Evolutionary conservation across 2,797 vertebrate species (phyloP), one percentile per base, ranked within the genome.

Genomic region (Odontamblyopus rebecca): DNA sequence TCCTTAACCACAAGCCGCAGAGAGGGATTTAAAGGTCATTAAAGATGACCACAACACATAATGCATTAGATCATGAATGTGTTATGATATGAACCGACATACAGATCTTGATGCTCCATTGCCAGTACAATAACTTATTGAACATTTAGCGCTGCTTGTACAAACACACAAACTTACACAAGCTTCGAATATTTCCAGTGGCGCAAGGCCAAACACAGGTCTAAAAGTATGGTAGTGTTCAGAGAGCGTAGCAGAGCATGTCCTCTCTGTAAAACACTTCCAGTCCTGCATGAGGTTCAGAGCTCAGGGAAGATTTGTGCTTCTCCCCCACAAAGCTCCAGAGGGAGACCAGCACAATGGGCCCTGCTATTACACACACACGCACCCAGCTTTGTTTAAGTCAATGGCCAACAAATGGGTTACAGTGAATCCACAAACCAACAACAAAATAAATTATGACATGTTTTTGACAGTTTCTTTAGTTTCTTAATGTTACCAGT

Each of bases 41-140:
- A 38, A n/a, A 35, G 61, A 19, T 11, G 61, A 62, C 61, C 30
- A 62, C 61, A 38, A 62, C 60, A 19, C 18, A 59, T n/a, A 75
- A 19, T 9, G 71, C 69, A n/a, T 68, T 38, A 75, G 66, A 85
- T 48, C 44, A 48, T 59, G 60, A 29, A 68, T 64, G 60, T 68
- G 67, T 48, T 29, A 29, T 70, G 51, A 75, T 51, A 75, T 67
- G 68, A 50, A 50, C 70, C 78, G 65, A 84, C 73, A 81, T 79
- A 74, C 68, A 81, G 72, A 23, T 78, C 71, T 84, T 79, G 81
- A 72, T 85, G 81, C 72, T 84, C 79, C 72, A 76, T 63, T 54
- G 23, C 35, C 18, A 74, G n/a, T 13, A 51, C 19, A 64, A 38
- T 18, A 72, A 68, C 71, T 71, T 77, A 38, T 4, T 2, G 6